Evolutionary conservation across 2,888 invertebrate genomes (phyloP), one percentile per base, ranked within the genome.

Genomic region (Megalurothrips usitatus): DNA sequence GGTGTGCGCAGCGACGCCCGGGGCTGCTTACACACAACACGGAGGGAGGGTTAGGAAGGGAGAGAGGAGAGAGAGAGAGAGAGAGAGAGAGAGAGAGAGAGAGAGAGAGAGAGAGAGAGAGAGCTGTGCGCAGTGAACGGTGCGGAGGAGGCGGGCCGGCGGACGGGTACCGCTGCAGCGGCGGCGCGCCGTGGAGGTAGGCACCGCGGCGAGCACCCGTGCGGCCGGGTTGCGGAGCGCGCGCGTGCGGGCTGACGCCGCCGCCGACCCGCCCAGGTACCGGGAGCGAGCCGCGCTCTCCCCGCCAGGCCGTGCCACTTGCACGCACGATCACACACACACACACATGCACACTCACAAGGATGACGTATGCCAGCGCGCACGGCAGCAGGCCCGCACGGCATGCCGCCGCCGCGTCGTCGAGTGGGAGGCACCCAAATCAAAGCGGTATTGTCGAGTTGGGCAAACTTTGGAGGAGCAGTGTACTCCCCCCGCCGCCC

Each of bases 371-470:
- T 58, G 58, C 58, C 4, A 52, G 52, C 34, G 34, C 6, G 6
- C 34, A 43, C 34, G 34, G 34, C 34, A n/a, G n/a, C n/a, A n/a
- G 34, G 34, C 3, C 34, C 34, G 6, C 34, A 43, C 34, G 34
- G 34, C 34, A 43, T 43, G 34, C 34, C 34, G 34, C 34, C 34
- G 34, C 6, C 34, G 34, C 34, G 34, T 43, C 34, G 34, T 43
- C 34, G 34, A 43, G 34, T 43, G 34, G 34, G 34, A 43, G 34
- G 34, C 34, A 43, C 58, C 17, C 19, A 58, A 58, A 58, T 58
- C 58, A 58, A 58, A 58, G 58, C 58, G 58, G 58, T 58, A 58
- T 58, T 58, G 58, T 58, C 58, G 19, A 58, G 58, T 19, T 58
- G 58, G 17, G 58, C 58, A 58, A 58, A 58, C 58, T 58, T 58